Conservation (phyloP, 2,888 invertebrate species). For the Fragum sueziense region DNA sequence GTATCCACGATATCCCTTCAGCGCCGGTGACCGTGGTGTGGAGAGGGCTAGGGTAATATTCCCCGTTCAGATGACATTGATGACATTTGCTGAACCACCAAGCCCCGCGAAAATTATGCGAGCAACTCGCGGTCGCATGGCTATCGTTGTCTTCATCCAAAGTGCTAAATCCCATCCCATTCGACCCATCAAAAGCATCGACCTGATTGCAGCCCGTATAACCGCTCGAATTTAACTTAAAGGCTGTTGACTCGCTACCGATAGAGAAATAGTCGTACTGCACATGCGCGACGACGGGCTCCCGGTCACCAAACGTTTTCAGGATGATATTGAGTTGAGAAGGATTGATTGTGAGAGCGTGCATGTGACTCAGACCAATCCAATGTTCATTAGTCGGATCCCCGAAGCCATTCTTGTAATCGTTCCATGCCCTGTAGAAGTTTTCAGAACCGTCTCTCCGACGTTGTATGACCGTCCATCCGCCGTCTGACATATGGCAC, state of each 20-base stretch:
- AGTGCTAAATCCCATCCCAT: not conserved
- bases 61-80: not conserved
- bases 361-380: not conserved
- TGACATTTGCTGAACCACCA: conserved; percentile 4
- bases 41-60: not conserved
- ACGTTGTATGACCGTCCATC: not conserved
- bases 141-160: not conserved
- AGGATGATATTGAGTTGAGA: not conserved
- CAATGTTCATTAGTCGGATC: not conserved
- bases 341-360: not conserved
- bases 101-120: not conserved
- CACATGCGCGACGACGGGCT: not conserved
- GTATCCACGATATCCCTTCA: not conserved
- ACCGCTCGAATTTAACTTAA: not conserved
- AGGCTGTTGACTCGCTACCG: not conserved
- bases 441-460: not conserved
- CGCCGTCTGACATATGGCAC: not conserved
- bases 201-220: not conserved
- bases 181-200: not conserved
- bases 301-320: not conserved
- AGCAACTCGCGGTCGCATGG: not conserved
- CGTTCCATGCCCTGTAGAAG: not conserved
- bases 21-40: not conserved
- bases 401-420: not conserved
- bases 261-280: not conserved